Evolutionary conservation across 2,888 invertebrate genomes (phyloP).

Genomic region (Tholera decimalis): DNA sequence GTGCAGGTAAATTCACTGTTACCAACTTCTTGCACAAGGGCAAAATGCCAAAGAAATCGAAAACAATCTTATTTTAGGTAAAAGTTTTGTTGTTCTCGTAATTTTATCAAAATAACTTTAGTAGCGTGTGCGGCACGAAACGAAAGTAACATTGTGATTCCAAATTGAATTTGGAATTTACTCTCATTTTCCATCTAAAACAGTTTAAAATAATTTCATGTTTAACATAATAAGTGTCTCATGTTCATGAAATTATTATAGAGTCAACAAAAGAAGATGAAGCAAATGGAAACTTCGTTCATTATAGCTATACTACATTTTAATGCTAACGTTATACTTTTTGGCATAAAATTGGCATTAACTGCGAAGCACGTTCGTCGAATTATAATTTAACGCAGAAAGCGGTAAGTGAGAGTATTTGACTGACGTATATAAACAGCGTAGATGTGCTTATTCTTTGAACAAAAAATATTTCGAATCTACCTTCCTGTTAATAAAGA

Average conservation of each 20-base stretch:
- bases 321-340: constrained; percentile 75
- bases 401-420: constrained; percentile 82
- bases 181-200: constrained; percentile 44
- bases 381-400: constrained; percentile 84
- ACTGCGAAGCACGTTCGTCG: constrained; percentile 74
- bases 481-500: not conserved
- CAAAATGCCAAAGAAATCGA: constrained; percentile 58
- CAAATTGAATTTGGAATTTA: constrained; percentile 42
- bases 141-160: constrained; percentile 49
- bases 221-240: constrained; percentile 60
- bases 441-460: not conserved
- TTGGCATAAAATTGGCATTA: constrained; percentile 80
- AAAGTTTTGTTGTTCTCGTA: constrained; percentile 40
- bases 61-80: constrained; percentile 55
- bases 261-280: constrained; percentile 54
- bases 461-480: not conserved
- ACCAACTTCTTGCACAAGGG: constrained; percentile 53
- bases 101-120: constrained; percentile 43
- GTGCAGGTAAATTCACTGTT: constrained; percentile 20
- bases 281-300: constrained; percentile 72
- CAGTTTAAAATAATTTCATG: constrained; percentile 42
- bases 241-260: constrained; percentile 61
- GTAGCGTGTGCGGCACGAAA: constrained; percentile 28
- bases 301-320: constrained; percentile 65
- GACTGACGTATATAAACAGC: constrained; percentile 33